Evolutionary conservation across 1,140 invertebrate species (phyloP), one percentile per base, ranked within the genome.

Genomic region (Papilio xuthus): DNA sequence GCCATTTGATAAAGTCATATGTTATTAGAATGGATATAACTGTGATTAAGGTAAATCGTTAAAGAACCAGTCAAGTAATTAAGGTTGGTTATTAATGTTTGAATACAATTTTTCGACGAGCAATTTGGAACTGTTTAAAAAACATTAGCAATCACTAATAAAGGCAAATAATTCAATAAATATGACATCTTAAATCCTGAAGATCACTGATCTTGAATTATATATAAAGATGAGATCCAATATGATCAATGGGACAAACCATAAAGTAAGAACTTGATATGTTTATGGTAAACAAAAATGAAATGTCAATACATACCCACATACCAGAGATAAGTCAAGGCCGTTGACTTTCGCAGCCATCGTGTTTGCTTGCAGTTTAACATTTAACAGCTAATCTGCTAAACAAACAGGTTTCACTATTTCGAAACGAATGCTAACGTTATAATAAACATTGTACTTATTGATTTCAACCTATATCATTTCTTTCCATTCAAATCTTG

Each of bases 341-440:
- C 60, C 60, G 60, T 28, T 28, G 26, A 67, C 60, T 67, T 67
- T 67, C 60, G 60, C 60, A 67, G 60, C 60, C 60, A 67, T 67
- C 60, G 26, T 28, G 26, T 67, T 15, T 32, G 60, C 26, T 67
- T 28, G 23, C 26, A 67, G 60, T 67, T 67, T 67, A 67, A 67
- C 60, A 67, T 67, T 67, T 67, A 67, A 28, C 23, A 15, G 12
- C 60, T 67, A 67, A 67, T 67, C 60, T 67, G 60, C 13, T 67
- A 67, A 67, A 67, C 13, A 67, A 67, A 67, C 60, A 67, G 60
- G 60, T 67, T 67, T 67, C 60, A 67, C 60, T 67, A 67, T 67
- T 67, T 67, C 60, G 60, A 67, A 67, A 67, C 60, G 23, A 28
- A 67, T 28, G 60, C 23, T 67, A 67, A 32, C 26, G 32, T 67